A percentile compares a stretch with the other conserved stretches of the same genome.
phyloP scores from a whole-genome alignment of 2,113 vertebrate species.

The Vimba vimba region DNA sequence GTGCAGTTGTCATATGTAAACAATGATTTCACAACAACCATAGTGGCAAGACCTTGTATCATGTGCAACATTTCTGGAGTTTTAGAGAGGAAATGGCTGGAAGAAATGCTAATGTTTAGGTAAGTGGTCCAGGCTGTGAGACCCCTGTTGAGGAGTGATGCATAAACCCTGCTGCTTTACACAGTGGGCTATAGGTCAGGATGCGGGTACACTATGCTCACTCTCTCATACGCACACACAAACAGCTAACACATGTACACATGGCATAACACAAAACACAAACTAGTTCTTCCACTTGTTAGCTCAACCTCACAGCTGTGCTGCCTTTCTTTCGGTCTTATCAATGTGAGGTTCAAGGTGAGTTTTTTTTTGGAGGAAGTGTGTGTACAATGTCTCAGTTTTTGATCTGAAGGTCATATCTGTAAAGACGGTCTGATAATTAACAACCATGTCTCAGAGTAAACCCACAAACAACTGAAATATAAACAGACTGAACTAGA shows the following conservation, averaged over 20 bases:
- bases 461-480: constrained; percentile 21
- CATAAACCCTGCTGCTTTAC: constrained; percentile 21
- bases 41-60: neutral
- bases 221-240: neutral
- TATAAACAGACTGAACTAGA: neutral
- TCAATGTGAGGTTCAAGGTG: constrained; percentile 15
- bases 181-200: constrained; percentile 29
- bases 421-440: constrained; percentile 16
- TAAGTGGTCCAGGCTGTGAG: constrained; percentile 1
- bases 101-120: constrained; percentile 20
- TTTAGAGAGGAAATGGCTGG: constrained; percentile 9
- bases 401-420: constrained; percentile 21
- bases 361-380: constrained; percentile 4
- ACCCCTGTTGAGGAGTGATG: constrained; percentile 14
- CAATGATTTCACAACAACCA: neutral
- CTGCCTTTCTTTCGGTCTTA: neutral
- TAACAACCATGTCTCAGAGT: neutral
- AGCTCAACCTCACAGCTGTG: neutral
- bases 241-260: neutral
- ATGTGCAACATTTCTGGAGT: neutral
- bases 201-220: constrained; percentile 6
- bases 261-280: neutral
- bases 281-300: neutral
- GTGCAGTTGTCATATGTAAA: neutral
- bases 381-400: constrained; percentile 9